Evolutionary conservation across 2,113 vertebrate species (phyloP).

Genomic region (Ovibos moschatus): DNA sequence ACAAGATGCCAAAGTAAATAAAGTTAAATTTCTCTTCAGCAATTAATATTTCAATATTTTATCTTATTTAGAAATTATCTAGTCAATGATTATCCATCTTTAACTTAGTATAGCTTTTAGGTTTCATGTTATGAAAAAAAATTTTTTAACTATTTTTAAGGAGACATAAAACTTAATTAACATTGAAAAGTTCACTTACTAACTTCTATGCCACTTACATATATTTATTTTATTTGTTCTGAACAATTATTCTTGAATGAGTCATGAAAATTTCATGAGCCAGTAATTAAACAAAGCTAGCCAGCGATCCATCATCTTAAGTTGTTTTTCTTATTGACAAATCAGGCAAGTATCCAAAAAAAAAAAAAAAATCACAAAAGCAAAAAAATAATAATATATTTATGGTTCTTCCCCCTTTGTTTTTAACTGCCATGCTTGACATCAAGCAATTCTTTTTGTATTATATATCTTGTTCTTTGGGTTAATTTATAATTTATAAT

Average conservation of each 20-base stretch:
- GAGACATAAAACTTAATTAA: neutral
- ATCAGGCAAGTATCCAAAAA: neutral
- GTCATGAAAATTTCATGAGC: neutral
- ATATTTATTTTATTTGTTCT: neutral
- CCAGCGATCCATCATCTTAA: neutral
- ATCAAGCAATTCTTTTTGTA: neutral
- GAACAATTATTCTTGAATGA: neutral
- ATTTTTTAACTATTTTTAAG: neutral
- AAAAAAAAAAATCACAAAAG: neutral
- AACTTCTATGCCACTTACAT: neutral
- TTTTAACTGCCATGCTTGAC: neutral
- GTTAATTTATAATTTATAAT: neutral
- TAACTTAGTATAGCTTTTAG: neutral
- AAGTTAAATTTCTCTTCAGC: neutral
- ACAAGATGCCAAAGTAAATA: neutral
- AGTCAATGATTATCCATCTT: neutral
- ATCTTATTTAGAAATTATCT: neutral
- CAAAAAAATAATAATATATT: neutral
- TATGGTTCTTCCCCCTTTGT: neutral
- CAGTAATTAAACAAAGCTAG: neutral
- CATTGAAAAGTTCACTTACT: neutral
- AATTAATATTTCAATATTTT: neutral
- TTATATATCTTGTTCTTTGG: neutral
- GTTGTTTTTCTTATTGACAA: neutral
- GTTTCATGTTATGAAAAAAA: neutral